A percentile compares a stretch with the other conserved stretches of the same genome.
Evolutionary conservation across 1,140 invertebrate genomes (phyloP).

Genomic region (Pantala flavescens): DNA sequence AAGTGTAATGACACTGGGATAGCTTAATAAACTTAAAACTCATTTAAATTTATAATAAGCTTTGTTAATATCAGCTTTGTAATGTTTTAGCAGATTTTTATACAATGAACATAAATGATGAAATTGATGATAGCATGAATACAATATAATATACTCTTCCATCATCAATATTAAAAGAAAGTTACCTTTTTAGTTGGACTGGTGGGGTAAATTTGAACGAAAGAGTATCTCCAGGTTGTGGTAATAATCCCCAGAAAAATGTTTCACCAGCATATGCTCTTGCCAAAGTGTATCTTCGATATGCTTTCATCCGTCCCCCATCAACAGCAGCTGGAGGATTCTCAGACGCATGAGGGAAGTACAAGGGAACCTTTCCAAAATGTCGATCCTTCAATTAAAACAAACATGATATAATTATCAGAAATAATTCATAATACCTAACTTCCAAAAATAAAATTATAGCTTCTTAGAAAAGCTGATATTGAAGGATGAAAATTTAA

Average conservation of each 20-base stretch:
- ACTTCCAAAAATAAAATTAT: slow-evolving; percentile 14
- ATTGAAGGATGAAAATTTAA: no score
- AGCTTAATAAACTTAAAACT: no score
- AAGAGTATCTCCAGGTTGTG: slow-evolving; percentile 70
- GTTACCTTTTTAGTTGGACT: slow-evolving; percentile 59
- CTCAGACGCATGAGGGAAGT: slow-evolving; percentile 58
- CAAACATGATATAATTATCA: slow-evolving; percentile 18
- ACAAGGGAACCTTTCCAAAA: slow-evolving; percentile 78
- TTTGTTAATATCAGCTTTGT: no score
- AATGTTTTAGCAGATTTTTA: no score
- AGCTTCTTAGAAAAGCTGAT: background rate
- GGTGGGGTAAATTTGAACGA: slow-evolving; percentile 73
- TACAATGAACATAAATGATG: no score
- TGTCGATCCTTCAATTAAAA: slow-evolving; percentile 65
- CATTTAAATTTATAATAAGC: no score
- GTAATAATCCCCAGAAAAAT: slow-evolving; percentile 87
- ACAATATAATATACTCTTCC: no score
- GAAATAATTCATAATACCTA: background rate
- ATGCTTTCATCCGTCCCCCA: slow-evolving; percentile 67
- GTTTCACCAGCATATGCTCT: slow-evolving; percentile 79
- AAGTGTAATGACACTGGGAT: no score
- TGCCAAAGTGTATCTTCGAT: slow-evolving; percentile 69
- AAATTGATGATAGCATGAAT: no score
- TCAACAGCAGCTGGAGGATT: slow-evolving; percentile 69
- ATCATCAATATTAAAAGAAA: background rate